A percentile compares a stretch with the other conserved stretches of the same genome.
These are phyloP conservation scores for Papilio protenor DNA, from an alignment of 2,888 invertebrate genomes.

Conservation along the genomic window DNA sequence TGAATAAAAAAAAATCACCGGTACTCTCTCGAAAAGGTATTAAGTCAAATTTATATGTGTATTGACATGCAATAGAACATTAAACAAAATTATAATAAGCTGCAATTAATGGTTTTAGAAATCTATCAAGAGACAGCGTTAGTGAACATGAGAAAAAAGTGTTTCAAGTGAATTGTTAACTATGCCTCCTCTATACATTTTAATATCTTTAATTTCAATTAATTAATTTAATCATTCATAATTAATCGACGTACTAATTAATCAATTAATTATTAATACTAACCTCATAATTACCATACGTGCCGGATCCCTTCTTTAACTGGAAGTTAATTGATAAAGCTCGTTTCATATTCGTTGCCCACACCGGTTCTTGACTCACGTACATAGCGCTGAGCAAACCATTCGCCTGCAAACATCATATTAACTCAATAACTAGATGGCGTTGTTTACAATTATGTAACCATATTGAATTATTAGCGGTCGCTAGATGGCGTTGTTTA, in stretches of 20 bases:
- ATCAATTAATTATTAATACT: neutral
- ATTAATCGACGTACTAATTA: neutral
- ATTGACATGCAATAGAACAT: too few species aligned
- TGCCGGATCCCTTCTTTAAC: slow-evolving; percentile 72
- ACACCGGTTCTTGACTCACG: slow-evolving; percentile 81
- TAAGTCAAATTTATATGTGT: too few species aligned
- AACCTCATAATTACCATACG: slow-evolving; percentile 70
- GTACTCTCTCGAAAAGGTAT: too few species aligned
- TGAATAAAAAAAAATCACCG: too few species aligned
- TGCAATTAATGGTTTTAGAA: slow-evolving; percentile 50
- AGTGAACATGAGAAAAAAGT: too few species aligned
- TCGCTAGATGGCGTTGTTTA: neutral
- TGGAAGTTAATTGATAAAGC: slow-evolving; percentile 85
- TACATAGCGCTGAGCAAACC: slow-evolving; percentile 70
- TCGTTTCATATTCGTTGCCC: slow-evolving; percentile 88
- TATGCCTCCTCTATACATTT: too few species aligned
- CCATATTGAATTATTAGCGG: too few species aligned
- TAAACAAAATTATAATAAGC: slow-evolving; percentile 55
- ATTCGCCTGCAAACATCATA: slow-evolving; percentile 61
- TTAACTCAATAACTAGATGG: neutral
- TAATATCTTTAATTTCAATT: neutral
- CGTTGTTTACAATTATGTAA: neutral
- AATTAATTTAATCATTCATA: neutral
- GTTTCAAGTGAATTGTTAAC: too few species aligned
- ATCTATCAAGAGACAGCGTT: too few species aligned